A percentile compares a stretch with the other conserved stretches of the same genome.
Conservation (phyloP, 2,113 vertebrate genomes). For the Lipophrys pholis region DNA sequence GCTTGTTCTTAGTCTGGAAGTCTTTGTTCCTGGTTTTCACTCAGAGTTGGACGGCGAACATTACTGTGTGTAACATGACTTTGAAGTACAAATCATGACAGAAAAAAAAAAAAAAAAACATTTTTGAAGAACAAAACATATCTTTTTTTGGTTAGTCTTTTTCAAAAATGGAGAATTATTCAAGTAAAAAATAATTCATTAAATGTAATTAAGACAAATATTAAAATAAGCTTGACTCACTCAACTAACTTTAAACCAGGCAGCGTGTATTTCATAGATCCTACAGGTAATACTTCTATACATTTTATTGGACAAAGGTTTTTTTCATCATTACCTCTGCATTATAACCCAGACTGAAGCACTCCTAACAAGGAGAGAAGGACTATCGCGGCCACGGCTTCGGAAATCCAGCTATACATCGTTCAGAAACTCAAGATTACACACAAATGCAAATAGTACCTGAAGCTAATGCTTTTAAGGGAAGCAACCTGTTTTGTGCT, state of each 20-base stretch:
- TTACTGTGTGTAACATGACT: slow-evolving; percentile 18
- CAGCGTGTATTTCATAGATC: too few species aligned
- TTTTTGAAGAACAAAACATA: neutral
- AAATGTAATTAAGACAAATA: too few species aligned
- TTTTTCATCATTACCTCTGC: too few species aligned
- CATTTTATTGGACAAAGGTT: too few species aligned
- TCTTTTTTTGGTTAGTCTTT: neutral
- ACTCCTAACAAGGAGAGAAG: slow-evolving; percentile 10
- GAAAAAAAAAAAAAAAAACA: neutral
- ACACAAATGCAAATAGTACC: neutral
- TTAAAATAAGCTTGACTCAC: too few species aligned
- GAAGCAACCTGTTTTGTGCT: too few species aligned
- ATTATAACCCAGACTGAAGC: slow-evolving; percentile 36
- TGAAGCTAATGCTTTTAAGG: neutral
- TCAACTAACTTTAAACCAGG: too few species aligned
- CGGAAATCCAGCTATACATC: slow-evolving; percentile 6
- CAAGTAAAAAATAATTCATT: too few species aligned
- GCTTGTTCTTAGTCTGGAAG: slow-evolving; percentile 32
- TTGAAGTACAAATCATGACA: slow-evolving; percentile 12
- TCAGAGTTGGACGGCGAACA: slow-evolving; percentile 23
- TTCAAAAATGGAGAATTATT: too few species aligned
- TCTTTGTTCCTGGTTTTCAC: slow-evolving; percentile 46
- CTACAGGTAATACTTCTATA: too few species aligned
- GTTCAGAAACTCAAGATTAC: neutral
- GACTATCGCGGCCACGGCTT: neutral